Conservation (phyloP, 2,797 vertebrate species). For the Somateria mollissima region DNA sequence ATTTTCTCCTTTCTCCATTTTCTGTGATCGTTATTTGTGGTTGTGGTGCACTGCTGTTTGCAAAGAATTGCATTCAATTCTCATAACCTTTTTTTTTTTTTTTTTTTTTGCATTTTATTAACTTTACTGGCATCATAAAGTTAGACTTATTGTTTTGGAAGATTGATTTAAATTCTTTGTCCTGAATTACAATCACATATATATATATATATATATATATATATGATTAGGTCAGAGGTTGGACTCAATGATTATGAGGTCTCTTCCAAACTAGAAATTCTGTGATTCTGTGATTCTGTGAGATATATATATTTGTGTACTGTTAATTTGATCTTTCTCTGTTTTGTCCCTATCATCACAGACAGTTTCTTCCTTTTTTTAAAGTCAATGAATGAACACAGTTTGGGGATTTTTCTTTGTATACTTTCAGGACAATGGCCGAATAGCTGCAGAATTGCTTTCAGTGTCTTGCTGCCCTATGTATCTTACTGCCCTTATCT, state of each 20-base stretch:
- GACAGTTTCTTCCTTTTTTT: background rate
- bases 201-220: background rate
- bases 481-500: background rate
- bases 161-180: background rate
- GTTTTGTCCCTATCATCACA: background rate
- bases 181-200: background rate
- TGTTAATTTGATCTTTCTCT: background rate
- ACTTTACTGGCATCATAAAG: background rate
- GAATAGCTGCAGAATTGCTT: background rate
- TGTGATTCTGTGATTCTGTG: no score
- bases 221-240: no score
- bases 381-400: background rate
- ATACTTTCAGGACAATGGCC: background rate
- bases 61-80: background rate
- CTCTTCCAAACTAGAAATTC: no score
- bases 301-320: background rate
- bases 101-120: background rate
- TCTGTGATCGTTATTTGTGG: background rate
- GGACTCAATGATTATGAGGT: no score
- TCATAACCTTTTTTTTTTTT: background rate
- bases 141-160: background rate
- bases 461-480: background rate
- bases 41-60: background rate
- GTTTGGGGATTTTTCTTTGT: background rate
- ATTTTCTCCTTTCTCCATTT: background rate